Evolutionary conservation across 1,140 invertebrate species (phyloP).

Genomic region (Liolophura sinensis): DNA sequence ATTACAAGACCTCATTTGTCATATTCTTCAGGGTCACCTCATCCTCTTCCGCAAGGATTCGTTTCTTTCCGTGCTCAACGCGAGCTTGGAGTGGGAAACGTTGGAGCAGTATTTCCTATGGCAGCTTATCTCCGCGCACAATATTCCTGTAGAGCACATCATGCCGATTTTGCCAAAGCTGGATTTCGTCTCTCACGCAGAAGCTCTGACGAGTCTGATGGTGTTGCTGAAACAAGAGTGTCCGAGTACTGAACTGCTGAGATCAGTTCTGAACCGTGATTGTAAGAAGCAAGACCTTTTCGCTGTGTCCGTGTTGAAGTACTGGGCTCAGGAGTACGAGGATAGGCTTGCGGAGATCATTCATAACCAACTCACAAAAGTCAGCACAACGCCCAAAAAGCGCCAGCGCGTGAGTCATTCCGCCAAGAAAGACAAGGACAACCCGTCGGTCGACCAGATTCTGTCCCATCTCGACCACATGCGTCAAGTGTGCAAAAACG

Average conservation of each 20-base stretch:
- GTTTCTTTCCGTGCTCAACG: constrained; percentile 63
- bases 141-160: constrained; percentile 86
- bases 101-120: constrained; percentile 96
- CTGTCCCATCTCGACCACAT: constrained; percentile 90
- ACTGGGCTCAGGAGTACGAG: constrained; percentile 90
- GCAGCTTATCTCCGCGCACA: constrained; percentile 91
- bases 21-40: constrained; percentile 83
- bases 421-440: constrained; percentile 43
- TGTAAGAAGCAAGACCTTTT: constrained; percentile 71
- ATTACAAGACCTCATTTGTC: constrained; percentile 85
- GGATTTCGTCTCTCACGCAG: constrained; percentile 82
- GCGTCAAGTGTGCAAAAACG: constrained; percentile 68
- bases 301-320: constrained; percentile 85
- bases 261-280: constrained; percentile 80
- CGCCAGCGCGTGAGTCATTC: constrained; percentile 68
- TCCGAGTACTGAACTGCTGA: constrained; percentile 82
- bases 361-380: constrained; percentile 62
- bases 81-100: constrained; percentile 92
- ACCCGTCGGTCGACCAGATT: constrained; percentile 78
- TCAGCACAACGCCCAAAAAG: constrained; percentile 71
- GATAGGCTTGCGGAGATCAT: constrained; percentile 87
- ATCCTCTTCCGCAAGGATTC: constrained; percentile 63
- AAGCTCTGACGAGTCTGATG: constrained; percentile 88
- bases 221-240: constrained; percentile 89
- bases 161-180: constrained; percentile 87